A percentile compares a stretch with the other conserved stretches of the same genome.
Evolutionary conservation across 2,888 invertebrate species (phyloP).

Genomic region (Eubasilissa splendida): DNA sequence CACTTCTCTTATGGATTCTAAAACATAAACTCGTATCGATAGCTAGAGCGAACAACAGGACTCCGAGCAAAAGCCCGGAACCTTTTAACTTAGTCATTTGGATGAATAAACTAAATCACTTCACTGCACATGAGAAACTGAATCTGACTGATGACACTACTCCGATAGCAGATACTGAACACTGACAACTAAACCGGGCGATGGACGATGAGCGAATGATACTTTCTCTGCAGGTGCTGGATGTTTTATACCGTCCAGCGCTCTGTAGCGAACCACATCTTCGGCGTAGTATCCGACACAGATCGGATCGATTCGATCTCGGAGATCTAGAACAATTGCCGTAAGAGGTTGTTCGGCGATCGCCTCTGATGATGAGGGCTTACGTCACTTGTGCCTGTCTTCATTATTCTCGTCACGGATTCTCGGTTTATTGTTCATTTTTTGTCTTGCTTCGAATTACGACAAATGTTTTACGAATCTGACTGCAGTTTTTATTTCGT

Average conservation of each 20-base stretch:
- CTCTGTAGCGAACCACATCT: background rate
- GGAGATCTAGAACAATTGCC: conserved; percentile 19
- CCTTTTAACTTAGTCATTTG: conserved; percentile 23
- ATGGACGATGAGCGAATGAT: conserved; percentile 40
- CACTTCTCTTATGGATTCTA: conserved; percentile 36
- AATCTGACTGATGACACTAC: background rate
- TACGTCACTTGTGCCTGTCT: conserved; percentile 13
- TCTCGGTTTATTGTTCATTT: background rate
- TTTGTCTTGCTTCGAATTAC: too few relatives aligned
- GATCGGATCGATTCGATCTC: conserved; percentile 48
- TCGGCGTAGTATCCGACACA: conserved; percentile 27
- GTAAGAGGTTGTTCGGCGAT: conserved; percentile 18
- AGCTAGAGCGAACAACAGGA: conserved; percentile 17
- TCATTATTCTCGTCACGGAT: conserved; percentile 7
- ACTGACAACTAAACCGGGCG: background rate
- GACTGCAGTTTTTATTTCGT: too few relatives aligned
- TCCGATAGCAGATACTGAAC: background rate
- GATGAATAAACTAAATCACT: conserved; percentile 24
- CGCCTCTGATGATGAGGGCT: conserved; percentile 13
- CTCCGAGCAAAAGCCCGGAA: conserved; percentile 37
- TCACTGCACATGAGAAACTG: conserved; percentile 27
- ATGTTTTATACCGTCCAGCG: conserved; percentile 43
- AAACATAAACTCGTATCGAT: background rate
- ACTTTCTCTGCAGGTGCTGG: conserved; percentile 32
- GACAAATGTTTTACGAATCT: too few relatives aligned